Percentiles rank a stretch among this genome's conserved stretches.
Evolutionary conservation across 2,113 vertebrate genomes (phyloP).

Genomic region (Pachyramphus minor): DNA sequence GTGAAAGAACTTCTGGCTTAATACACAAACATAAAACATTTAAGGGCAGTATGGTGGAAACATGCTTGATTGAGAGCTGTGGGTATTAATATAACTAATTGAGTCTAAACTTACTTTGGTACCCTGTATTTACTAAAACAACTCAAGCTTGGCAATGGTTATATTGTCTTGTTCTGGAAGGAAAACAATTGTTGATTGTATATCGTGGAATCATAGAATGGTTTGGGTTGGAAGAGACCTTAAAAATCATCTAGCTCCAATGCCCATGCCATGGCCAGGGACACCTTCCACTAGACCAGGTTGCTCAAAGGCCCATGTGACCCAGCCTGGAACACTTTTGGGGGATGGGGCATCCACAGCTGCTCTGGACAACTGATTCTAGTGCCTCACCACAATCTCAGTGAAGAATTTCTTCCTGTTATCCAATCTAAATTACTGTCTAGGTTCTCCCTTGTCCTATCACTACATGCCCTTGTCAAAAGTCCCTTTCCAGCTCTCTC

Average conservation of each 20-base stretch:
- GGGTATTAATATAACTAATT: slow-evolving; percentile 46
- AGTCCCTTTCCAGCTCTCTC: neutral
- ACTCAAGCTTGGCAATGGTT: neutral
- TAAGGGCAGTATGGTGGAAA: slow-evolving; percentile 18
- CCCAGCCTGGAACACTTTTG: neutral
- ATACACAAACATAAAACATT: slow-evolving; percentile 37
- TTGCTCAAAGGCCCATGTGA: neutral
- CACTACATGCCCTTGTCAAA: neutral
- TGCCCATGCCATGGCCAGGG: neutral
- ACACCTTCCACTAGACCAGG: neutral
- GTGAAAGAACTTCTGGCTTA: slow-evolving; percentile 49
- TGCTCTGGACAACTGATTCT: neutral
- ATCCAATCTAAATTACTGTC: neutral
- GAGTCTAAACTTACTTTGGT: neutral
- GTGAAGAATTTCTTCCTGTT: neutral
- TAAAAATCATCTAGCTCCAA: neutral
- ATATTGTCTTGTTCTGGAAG: slow-evolving; percentile 3
- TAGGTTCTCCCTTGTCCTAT: neutral
- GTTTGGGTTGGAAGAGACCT: neutral
- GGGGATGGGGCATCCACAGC: neutral
- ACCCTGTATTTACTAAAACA: slow-evolving; percentile 13
- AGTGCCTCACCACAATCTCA: neutral
- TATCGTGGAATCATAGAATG: neutral
- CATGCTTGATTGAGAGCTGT: slow-evolving; percentile 20
- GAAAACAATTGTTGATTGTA: neutral